Percentiles rank a stretch among this genome's conserved stretches.
phyloP scores from a whole-genome alignment of 1,140 invertebrate genomes.

The Armadillidium nasatum region DNA sequence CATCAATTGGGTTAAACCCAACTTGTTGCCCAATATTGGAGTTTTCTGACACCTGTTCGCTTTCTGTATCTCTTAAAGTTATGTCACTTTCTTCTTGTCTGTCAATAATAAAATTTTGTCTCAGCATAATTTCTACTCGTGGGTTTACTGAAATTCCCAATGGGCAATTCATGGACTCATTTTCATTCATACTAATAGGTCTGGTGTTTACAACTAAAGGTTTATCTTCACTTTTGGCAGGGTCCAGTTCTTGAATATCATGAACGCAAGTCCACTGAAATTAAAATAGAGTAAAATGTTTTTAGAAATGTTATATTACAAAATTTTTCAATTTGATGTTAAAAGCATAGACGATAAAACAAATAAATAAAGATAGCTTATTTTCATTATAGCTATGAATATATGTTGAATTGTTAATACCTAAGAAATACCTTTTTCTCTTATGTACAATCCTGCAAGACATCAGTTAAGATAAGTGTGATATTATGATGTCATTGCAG shows the following conservation, averaged over 20 bases:
- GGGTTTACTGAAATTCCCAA: conserved; percentile 31
- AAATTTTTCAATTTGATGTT: too few species aligned
- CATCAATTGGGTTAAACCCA: conserved; percentile 33
- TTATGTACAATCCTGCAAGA: too few species aligned
- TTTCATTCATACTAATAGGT: conserved; percentile 21
- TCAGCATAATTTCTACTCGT: conserved; percentile 31
- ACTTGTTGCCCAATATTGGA: conserved; percentile 34
- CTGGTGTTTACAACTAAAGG: conserved; percentile 12
- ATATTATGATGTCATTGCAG: too few species aligned
- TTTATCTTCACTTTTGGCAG: conserved; percentile 36
- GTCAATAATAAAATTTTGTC: conserved; percentile 24
- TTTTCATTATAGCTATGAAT: too few species aligned
- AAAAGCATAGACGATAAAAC: too few species aligned
- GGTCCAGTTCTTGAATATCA: conserved; percentile 72
- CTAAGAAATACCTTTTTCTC: too few species aligned
- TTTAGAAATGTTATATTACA: too few species aligned
- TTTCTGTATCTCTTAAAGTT: conserved; percentile 22
- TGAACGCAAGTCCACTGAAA: conserved; percentile 81
- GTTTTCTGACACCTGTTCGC: conserved; percentile 8
- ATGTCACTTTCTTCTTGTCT: conserved; percentile 30
- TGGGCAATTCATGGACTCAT: conserved; percentile 31
- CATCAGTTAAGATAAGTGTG: too few species aligned
- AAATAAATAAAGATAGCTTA: too few species aligned
- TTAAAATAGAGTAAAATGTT: neutral
- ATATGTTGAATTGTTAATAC: too few species aligned